phyloP scores from a whole-genome alignment of 2,797 vertebrate genomes.

The Tokudaia muenninki region DNA sequence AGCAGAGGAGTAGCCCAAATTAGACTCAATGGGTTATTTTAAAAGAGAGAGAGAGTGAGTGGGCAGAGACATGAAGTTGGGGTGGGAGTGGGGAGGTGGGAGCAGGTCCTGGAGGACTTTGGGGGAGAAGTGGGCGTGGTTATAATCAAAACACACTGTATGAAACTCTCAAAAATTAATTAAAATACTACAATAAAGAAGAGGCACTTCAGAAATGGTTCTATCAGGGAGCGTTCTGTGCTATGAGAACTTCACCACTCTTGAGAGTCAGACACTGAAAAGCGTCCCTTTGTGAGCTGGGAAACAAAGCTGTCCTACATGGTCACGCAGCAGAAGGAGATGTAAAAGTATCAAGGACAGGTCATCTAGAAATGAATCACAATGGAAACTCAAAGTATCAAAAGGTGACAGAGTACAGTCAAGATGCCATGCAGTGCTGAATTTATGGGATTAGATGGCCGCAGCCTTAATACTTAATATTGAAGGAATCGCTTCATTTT shows the following conservation, averaged over 20 bases:
- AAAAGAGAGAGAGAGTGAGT: neutral
- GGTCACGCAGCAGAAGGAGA: neutral
- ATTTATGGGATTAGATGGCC: neutral
- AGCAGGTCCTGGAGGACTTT: neutral
- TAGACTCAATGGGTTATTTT: neutral
- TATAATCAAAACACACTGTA: neutral
- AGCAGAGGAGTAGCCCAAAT: too few relatives aligned
- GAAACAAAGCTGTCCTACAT: slow-evolving; percentile 28
- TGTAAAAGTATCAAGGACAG: neutral
- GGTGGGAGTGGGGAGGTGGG: neutral
- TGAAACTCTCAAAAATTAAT: neutral
- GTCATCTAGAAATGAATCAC: slow-evolving; percentile 32
- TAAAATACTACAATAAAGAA: neutral
- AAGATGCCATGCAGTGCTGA: neutral
- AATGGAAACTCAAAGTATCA: slow-evolving; percentile 6
- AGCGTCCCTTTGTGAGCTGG: neutral
- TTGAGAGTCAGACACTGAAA: neutral
- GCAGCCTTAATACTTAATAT: slow-evolving; percentile 26
- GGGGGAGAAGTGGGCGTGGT: neutral
- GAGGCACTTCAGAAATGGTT: neutral
- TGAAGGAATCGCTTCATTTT: slow-evolving; percentile 16
- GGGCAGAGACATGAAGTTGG: neutral
- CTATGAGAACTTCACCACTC: neutral
- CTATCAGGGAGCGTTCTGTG: neutral
- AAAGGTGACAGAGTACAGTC: neutral